Percentiles rank a stretch among this genome's conserved stretches.
These are phyloP conservation scores for Odontophorus gujanensis DNA, from an alignment of 2,113 vertebrate genomes.

Conservation along the genomic window DNA sequence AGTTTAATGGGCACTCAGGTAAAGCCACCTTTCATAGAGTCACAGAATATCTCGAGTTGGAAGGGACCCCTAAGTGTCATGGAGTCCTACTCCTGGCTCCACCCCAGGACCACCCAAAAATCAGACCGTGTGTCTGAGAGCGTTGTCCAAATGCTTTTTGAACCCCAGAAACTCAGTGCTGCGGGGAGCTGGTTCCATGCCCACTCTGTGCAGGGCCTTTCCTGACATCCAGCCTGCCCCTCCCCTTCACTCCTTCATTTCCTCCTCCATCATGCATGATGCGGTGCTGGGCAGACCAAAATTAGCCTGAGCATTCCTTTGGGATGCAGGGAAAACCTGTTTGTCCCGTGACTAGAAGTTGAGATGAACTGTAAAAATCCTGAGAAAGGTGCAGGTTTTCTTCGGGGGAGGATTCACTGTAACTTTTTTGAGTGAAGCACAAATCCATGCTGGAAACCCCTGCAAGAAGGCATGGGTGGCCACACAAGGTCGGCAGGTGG, in stretches of 20 bases:
- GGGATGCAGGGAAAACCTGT: accelerated
- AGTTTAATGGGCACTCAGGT: conserved; percentile 93
- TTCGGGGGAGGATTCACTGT: accelerated
- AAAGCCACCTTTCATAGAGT: background rate
- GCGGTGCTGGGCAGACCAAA: accelerated
- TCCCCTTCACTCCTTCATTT: background rate
- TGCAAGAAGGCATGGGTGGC: background rate
- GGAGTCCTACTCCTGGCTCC: no score
- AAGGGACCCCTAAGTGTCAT: no score
- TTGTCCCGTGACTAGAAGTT: accelerated
- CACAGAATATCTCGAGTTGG: no score
- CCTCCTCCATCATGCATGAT: accelerated
- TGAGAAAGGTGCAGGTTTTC: background rate
- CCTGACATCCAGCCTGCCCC: no score
- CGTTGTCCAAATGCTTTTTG: no score
- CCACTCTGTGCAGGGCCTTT: no score
- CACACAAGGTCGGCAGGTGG: background rate
- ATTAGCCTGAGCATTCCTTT: accelerated
- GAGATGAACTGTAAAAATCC: background rate
- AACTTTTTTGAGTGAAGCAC: background rate
- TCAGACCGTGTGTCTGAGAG: no score
- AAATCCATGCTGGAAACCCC: background rate
- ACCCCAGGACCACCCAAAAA: no score
- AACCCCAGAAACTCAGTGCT: no score
- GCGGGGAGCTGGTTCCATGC: no score